Evolutionary conservation across 2,113 vertebrate genomes (phyloP).

Genomic region (Lasiurus borealis): DNA sequence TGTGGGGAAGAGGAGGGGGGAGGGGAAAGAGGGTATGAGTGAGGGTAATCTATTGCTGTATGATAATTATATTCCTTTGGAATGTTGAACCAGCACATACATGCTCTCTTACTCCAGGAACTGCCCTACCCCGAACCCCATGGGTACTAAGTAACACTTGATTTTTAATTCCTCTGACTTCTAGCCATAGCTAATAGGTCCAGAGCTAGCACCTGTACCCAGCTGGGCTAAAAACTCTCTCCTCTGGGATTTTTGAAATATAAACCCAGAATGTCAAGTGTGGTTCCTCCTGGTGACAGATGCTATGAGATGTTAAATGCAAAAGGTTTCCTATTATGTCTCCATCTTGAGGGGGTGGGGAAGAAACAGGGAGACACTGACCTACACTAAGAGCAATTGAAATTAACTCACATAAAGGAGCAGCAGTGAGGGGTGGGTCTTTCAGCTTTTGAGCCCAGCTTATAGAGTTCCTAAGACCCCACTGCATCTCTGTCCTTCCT

Average conservation of each 20-base stretch:
- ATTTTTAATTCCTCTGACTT: neutral
- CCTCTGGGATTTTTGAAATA: constrained; percentile 10
- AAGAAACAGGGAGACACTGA: neutral
- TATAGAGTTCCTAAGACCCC: neutral
- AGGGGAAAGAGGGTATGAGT: neutral
- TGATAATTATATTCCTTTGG: neutral
- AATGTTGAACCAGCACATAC: neutral
- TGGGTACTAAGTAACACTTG: neutral
- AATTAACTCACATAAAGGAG: neutral
- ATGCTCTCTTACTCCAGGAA: neutral
- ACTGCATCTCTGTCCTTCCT: neutral
- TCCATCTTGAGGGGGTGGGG: neutral
- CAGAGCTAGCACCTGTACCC: neutral
- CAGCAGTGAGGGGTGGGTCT: neutral
- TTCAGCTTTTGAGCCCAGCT: neutral
- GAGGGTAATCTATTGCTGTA: neutral
- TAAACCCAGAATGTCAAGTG: neutral
- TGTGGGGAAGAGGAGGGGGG: neutral
- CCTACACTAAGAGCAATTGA: neutral
- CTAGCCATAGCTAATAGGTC: neutral
- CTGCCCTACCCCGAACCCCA: neutral
- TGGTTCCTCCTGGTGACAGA: neutral
- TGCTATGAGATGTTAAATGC: neutral
- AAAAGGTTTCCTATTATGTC: neutral
- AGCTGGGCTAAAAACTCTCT: neutral